These are phyloP conservation scores for Ptychochromis oligacanthus DNA, from an alignment of 2,113 vertebrate species.

Conservation along the genomic window DNA sequence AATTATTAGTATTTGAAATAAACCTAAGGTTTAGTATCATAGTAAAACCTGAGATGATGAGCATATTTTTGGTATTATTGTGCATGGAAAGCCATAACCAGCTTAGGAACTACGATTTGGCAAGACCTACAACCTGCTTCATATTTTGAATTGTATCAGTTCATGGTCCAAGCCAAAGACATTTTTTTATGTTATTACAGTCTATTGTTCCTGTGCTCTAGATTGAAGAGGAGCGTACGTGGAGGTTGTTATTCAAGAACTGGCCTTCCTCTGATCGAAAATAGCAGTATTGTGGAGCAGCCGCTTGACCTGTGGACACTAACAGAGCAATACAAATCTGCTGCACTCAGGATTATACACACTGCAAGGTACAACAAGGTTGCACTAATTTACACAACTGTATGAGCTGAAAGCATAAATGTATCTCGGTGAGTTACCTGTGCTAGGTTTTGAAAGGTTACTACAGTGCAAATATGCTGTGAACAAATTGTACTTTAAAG, in stretches of 20 bases:
- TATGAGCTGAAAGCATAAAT: background rate
- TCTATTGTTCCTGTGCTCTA: constrained; percentile 32
- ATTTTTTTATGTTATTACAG: background rate
- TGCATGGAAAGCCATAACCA: too few species aligned
- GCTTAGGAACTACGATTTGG: too few species aligned
- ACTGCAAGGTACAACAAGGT: constrained; percentile 80
- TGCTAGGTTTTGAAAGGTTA: background rate
- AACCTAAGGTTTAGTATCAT: too few species aligned
- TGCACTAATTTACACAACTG: background rate
- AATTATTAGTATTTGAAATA: too few species aligned
- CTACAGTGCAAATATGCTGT: background rate
- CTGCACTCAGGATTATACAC: constrained; percentile 81
- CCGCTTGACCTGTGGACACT: constrained; percentile 87
- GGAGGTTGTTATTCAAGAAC: constrained; percentile 82
- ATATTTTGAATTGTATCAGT: too few species aligned
- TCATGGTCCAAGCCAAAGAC: background rate
- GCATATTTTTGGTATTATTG: too few species aligned
- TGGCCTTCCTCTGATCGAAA: constrained; percentile 91
- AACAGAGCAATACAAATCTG: constrained; percentile 78
- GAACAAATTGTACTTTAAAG: background rate
- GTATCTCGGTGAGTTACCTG: background rate
- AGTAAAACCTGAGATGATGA: too few species aligned
- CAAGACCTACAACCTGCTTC: too few species aligned
- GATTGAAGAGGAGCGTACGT: constrained; percentile 58
- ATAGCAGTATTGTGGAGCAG: constrained; percentile 87